Evolutionary conservation across 2,113 vertebrate species (phyloP).

Genomic region (Orientallactaga bullata): DNA sequence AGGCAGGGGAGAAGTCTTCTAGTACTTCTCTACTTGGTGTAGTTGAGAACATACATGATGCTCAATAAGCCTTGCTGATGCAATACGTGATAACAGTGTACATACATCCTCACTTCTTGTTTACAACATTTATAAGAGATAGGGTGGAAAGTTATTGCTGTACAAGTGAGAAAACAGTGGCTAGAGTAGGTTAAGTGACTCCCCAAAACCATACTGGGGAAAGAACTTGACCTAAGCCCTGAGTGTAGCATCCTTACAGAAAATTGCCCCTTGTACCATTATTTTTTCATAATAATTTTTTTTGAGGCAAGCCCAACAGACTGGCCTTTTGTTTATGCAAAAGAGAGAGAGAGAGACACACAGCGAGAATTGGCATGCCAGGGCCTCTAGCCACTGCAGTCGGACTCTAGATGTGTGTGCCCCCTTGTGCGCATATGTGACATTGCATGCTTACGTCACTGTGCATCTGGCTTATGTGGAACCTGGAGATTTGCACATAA

Average conservation of each 20-base stretch:
- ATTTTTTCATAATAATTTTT: not conserved
- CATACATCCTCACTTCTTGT: not conserved
- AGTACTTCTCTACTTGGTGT: not conserved
- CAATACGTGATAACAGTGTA: not conserved
- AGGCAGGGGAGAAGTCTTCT: conserved; percentile 26
- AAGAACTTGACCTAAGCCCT: conserved; percentile 17
- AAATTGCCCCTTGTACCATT: conserved; percentile 36
- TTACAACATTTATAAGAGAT: not conserved
- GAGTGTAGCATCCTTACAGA: not conserved
- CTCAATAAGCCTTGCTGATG: not conserved
- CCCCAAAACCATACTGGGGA: not conserved
- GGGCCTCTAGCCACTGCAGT: no score
- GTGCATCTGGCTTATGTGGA: no score
- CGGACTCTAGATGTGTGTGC: no score
- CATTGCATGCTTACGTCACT: no score
- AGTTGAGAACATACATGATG: not conserved
- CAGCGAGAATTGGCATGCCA: no score
- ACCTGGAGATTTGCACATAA: no score
- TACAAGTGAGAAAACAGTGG: not conserved
- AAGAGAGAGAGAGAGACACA: no score
- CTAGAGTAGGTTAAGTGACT: not conserved
- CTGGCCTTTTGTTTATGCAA: no score
- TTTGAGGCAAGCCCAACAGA: not conserved
- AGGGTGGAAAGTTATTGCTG: not conserved
- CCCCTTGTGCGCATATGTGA: no score